phyloP scores from a whole-genome alignment of 2,113 vertebrate genomes.

The Percopsis transmontana region DNA sequence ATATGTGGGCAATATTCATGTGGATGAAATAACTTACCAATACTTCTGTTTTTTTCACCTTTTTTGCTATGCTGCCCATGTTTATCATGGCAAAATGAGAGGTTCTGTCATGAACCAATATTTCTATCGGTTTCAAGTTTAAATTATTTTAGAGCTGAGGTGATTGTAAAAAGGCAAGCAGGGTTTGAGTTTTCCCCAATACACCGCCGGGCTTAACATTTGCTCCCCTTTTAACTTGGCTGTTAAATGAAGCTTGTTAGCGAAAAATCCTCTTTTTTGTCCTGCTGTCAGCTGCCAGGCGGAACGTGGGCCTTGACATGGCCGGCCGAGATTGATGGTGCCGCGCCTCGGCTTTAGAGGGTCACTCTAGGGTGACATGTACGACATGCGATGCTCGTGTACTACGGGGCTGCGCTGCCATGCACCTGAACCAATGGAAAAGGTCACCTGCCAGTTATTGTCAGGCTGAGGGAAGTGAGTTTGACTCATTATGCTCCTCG shows the following conservation, averaged over 20 bases:
- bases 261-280: conserved; percentile 48
- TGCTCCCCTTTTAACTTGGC: background rate
- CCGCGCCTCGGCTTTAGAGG: conserved; percentile 58
- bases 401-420: conserved; percentile 28
- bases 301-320: conserved; percentile 57
- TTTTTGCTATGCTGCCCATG: conserved; percentile 12
- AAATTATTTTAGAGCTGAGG: background rate
- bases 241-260: conserved; percentile 57
- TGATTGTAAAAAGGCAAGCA: background rate
- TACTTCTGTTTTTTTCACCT: background rate
- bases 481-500: conserved; percentile 15
- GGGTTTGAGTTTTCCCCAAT: too few relatives aligned
- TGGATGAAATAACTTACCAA: background rate
- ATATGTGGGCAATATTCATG: background rate
- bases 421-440: conserved; percentile 52
- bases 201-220: background rate
- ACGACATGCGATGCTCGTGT: conserved; percentile 56
- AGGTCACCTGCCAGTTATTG: conserved; percentile 57
- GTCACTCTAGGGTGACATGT: conserved; percentile 54
- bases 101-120: background rate
- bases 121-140: background rate
- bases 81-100: background rate
- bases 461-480: conserved; percentile 37
- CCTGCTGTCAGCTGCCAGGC: conserved; percentile 58
- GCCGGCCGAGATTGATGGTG: conserved; percentile 62